These are phyloP conservation scores for Rhynchotus rufescens DNA, from an alignment of 2,797 vertebrate species.

Conservation along the genomic window DNA sequence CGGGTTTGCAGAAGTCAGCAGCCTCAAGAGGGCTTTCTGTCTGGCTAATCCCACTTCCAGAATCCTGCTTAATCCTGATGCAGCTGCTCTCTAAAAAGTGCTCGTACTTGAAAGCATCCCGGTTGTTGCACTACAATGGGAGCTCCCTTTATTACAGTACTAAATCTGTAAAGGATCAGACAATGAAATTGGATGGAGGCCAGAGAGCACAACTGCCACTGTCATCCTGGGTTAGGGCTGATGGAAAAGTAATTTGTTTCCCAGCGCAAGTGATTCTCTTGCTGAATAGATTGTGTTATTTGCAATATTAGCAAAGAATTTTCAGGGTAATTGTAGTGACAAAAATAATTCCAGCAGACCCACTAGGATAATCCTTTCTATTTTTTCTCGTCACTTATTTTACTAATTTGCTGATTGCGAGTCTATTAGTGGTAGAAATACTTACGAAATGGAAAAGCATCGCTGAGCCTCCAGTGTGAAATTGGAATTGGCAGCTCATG, in stretches of 20 bases:
- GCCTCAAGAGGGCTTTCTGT: slow-evolving; percentile 47
- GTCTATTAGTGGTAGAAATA: slow-evolving; percentile 62
- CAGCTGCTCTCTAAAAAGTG: slow-evolving; percentile 71
- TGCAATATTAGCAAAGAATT: slow-evolving; percentile 71
- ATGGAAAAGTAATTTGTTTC: slow-evolving; percentile 77
- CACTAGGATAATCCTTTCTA: slow-evolving; percentile 56
- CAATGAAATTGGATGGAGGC: slow-evolving; percentile 72
- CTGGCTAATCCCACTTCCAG: slow-evolving; percentile 60
- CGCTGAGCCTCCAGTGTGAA: slow-evolving; percentile 29
- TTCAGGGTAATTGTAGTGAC: slow-evolving; percentile 72
- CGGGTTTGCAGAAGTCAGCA: slow-evolving; percentile 32
- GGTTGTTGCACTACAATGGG: slow-evolving; percentile 69
- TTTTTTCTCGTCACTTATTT: slow-evolving; percentile 57
- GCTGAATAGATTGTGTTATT: slow-evolving; percentile 71
- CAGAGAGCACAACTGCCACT: slow-evolving; percentile 73
- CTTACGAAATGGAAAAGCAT: slow-evolving; percentile 54
- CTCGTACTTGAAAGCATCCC: slow-evolving; percentile 69
- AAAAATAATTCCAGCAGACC: slow-evolving; percentile 68
- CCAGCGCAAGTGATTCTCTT: slow-evolving; percentile 56
- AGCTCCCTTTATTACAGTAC: slow-evolving; percentile 61
- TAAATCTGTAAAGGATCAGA: slow-evolving; percentile 70
- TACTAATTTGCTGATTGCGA: slow-evolving; percentile 69
- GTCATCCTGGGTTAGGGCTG: slow-evolving; percentile 77
- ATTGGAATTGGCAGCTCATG: slow-evolving; percentile 38
- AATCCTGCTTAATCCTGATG: slow-evolving; percentile 67